Evolutionary conservation across 2,888 invertebrate species (phyloP).

Genomic region (Orthosia cruda): DNA sequence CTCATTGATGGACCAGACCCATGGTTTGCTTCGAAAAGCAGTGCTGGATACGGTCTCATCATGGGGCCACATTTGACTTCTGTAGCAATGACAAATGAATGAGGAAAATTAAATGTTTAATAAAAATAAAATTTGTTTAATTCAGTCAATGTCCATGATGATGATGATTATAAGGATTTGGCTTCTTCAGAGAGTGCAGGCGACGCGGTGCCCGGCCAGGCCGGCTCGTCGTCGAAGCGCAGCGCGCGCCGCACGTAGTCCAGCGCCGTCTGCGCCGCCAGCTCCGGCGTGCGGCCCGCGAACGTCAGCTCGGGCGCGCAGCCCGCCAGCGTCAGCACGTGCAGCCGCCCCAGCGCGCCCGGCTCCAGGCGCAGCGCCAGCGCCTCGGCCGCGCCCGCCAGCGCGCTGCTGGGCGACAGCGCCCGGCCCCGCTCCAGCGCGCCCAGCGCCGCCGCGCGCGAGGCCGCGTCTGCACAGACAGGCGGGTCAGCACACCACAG

Average conservation of each 20-base stretch:
- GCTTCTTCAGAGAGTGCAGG: neutral
- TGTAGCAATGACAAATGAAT: too few relatives aligned
- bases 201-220: neutral
- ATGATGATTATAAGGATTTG: neutral
- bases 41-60: too few relatives aligned
- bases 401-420: constrained; percentile 49
- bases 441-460: constrained; percentile 57
- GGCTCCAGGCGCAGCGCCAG: constrained; percentile 34
- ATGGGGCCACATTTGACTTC: too few relatives aligned
- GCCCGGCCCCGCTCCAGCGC: constrained; percentile 31
- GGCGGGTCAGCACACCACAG: constrained; percentile 17
- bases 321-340: constrained; percentile 70
- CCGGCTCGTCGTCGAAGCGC: neutral
- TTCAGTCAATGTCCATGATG: too few relatives aligned
- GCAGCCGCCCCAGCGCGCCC: constrained; percentile 40
- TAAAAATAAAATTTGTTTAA: too few relatives aligned
- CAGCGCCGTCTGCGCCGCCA: constrained; percentile 72
- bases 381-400: constrained; percentile 66
- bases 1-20: too few relatives aligned
- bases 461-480: constrained; percentile 59
- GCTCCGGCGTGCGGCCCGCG: constrained; percentile 58
- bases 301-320: constrained; percentile 68
- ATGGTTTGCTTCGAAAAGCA: too few relatives aligned
- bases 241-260: constrained; percentile 75
- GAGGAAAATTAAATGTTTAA: too few relatives aligned